These are phyloP conservation scores for Watsonalla binaria DNA, from an alignment of 2,888 invertebrate species.

Conservation along the genomic window DNA sequence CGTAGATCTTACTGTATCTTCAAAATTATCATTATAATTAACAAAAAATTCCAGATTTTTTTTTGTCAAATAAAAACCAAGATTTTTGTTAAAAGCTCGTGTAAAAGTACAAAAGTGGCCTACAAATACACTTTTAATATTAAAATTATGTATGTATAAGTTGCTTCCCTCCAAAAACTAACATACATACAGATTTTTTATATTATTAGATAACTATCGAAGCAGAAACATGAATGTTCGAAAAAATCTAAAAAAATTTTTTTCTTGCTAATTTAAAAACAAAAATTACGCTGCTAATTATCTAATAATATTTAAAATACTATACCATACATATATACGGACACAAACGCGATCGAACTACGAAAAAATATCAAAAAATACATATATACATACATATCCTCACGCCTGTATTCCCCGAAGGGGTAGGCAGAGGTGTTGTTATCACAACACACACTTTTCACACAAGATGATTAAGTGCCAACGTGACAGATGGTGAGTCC, in stretches of 20 bases:
- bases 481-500: no score
- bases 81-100: conserved; percentile 15
- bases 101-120: conserved; percentile 29
- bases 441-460: no score
- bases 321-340: background rate
- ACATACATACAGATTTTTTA: conserved; percentile 5
- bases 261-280: background rate
- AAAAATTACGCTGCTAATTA: background rate
- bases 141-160: background rate
- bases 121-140: conserved; percentile 4
- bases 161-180: conserved; percentile 13
- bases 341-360: background rate
- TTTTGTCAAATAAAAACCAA: background rate
- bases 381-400: no score
- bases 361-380: no score
- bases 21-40: no score
- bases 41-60: background rate
- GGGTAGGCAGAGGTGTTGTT: no score
- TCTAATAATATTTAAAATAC: background rate
- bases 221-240: conserved; percentile 11
- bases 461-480: no score
- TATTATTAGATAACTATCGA: conserved; percentile 4
- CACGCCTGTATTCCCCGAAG: no score
- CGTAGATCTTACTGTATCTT: no score
- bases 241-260: background rate